Percentiles rank a stretch among this genome's conserved stretches.
Conservation (phyloP, 1,140 invertebrate genomes). For the Heliconius melpomene region DNA sequence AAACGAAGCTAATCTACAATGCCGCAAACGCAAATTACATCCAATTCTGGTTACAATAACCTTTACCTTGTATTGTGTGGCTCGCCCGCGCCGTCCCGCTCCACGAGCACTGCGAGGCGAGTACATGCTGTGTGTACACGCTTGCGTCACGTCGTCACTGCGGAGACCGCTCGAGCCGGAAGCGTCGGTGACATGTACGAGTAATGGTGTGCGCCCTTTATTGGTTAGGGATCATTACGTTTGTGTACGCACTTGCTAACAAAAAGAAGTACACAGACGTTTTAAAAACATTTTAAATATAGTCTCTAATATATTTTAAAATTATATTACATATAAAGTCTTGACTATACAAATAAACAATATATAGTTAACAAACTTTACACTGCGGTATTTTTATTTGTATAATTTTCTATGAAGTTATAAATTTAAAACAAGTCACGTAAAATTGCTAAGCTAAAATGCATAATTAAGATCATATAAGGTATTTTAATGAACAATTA, state of each 20-base stretch:
- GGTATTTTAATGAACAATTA: constrained; percentile 16
- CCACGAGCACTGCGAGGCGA: neutral
- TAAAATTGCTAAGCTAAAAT: neutral
- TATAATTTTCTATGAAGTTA: neutral
- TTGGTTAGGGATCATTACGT: constrained; percentile 43
- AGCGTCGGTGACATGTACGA: constrained; percentile 41
- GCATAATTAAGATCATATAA: neutral
- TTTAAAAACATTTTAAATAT: neutral
- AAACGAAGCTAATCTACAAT: constrained; percentile 51
- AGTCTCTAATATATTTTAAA: neutral
- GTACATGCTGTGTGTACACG: neutral
- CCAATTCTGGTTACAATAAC: constrained; percentile 66
- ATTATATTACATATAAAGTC: too few species aligned
- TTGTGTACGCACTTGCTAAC: constrained; percentile 19
- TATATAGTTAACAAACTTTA: too few species aligned
- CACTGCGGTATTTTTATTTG: neutral
- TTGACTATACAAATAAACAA: too few species aligned
- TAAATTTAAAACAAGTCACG: neutral
- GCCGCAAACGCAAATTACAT: constrained; percentile 53
- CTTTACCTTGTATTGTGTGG: constrained; percentile 71
- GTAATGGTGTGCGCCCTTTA: constrained; percentile 38
- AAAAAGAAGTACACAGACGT: neutral
- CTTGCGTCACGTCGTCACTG: constrained; percentile 50
- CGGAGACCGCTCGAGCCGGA: constrained; percentile 42
- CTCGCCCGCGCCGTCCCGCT: constrained; percentile 6